Conservation (phyloP, 2,797 vertebrate genomes). For the Dermochelys coriacea region DNA sequence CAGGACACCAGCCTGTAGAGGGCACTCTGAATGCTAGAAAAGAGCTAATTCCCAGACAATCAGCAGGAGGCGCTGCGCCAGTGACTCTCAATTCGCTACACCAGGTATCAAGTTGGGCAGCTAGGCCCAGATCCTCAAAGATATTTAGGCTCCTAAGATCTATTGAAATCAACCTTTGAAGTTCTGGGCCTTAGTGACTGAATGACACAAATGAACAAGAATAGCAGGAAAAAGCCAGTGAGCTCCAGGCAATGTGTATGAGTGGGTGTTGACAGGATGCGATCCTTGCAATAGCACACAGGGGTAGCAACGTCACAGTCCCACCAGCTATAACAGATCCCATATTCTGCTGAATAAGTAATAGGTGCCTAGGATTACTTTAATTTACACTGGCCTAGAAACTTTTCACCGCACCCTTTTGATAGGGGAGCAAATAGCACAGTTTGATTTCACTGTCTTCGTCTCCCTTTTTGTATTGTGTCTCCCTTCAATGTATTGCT, state of each 20-base stretch:
- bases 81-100: no score
- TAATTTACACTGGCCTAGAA: neutral
- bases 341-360: neutral
- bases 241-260: neutral
- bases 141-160: neutral
- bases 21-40: no score
- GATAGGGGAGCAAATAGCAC: conserved; percentile 1
- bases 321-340: neutral
- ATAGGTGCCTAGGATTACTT: neutral
- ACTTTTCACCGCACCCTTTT: neutral
- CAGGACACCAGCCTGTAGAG: no score
- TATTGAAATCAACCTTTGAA: neutral
- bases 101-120: neutral
- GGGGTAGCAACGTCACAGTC: neutral
- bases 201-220: neutral
- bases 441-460: neutral
- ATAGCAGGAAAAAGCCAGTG: neutral
- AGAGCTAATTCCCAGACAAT: no score
- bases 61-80: no score
- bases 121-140: neutral
- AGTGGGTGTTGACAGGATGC: neutral
- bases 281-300: neutral
- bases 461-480: neutral
- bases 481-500: neutral
- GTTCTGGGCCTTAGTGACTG: neutral